phyloP scores from a whole-genome alignment of 2,888 invertebrate genomes.

The Orthosia cruda region DNA sequence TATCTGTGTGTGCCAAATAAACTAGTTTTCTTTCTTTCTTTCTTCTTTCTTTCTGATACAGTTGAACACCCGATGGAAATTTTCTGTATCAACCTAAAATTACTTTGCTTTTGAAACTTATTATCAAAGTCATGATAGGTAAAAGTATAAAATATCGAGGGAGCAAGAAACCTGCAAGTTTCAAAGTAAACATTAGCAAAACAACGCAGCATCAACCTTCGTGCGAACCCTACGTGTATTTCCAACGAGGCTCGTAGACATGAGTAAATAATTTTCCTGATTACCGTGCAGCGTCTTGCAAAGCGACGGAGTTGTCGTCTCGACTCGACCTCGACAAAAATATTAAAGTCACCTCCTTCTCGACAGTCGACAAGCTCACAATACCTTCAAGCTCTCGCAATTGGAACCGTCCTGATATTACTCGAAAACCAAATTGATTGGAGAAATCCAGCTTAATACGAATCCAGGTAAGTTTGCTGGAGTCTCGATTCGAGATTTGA shows the following conservation, averaged over 20 bases:
- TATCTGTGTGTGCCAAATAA: too few relatives aligned
- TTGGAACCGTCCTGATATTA: conserved; percentile 79
- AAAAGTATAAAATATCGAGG: not conserved
- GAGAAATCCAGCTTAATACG: conserved; percentile 76
- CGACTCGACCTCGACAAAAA: conserved; percentile 82
- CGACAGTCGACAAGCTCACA: conserved; percentile 58
- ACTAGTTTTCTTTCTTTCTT: too few relatives aligned
- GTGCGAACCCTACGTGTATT: conserved; percentile 80
- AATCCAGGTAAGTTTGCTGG: conserved; percentile 63
- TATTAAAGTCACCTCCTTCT: conserved; percentile 82
- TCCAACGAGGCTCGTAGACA: conserved; percentile 84
- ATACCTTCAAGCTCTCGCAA: conserved; percentile 72
- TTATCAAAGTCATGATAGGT: not conserved
- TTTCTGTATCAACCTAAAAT: too few relatives aligned
- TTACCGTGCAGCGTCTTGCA: conserved; percentile 87
- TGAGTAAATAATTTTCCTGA: conserved; percentile 91
- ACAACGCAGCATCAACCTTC: not conserved
- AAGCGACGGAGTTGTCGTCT: conserved; percentile 75
- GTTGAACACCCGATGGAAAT: too few relatives aligned
- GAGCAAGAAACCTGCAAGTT: not conserved
- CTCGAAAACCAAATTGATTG: conserved; percentile 84
- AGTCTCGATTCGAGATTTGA: conserved; percentile 44
- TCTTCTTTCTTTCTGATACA: too few relatives aligned
- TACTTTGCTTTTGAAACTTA: not conserved
- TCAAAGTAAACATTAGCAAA: conserved; percentile 3